Evolutionary conservation across 2,113 vertebrate species (phyloP), one percentile per base, ranked within the genome.

Genomic region (Zosterops borbonicus): DNA sequence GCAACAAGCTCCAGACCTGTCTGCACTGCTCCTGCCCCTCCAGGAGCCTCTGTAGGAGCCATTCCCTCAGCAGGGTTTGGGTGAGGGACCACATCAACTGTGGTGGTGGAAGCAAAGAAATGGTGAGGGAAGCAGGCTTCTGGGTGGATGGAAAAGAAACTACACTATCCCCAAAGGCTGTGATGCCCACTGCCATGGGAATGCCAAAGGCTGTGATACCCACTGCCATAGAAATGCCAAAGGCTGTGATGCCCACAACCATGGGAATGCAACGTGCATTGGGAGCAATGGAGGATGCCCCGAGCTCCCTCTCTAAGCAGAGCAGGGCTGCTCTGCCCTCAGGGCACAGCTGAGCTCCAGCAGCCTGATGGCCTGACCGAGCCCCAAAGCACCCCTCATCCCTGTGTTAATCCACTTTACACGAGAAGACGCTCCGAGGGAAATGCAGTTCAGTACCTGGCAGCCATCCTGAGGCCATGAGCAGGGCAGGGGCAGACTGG

Each of bases 401-500:
- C 20, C 0, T 6, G 1, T 1, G 3, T 60, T 52, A 47, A 56
- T 25, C 59, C 75, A 27, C 60, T 62, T n/a, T 6, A 17, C 49
- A 29, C 4, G 53, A 8, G 25, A 53, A 11, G 52, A 3, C 15
- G 3, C 44, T 39, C 3, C 1, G 20, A 27, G 31, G 37, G 80
- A 62, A 62, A 50, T 6, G 25, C 4, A 2, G 49, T 35, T 35
- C 31, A 20, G 1, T 6, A 15, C 23, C 37, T 42, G 37, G 3
- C 47, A 19, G 11, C 49, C 58, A 29, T 3, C 37, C 35, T 13
- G 59, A 8, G 39, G 44, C 11, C 18, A 33, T 4, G 6, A 23
- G 75, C 65, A 15, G 42, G 3, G 28, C 17, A 6, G 0, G 1
- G 62, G 11, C 44, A 4, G 71, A 67, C 9, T 6, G 74, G 41